These are phyloP conservation scores for Enteromius viviparus DNA, from an alignment of 2,797 vertebrate genomes.

Conservation along the genomic window DNA sequence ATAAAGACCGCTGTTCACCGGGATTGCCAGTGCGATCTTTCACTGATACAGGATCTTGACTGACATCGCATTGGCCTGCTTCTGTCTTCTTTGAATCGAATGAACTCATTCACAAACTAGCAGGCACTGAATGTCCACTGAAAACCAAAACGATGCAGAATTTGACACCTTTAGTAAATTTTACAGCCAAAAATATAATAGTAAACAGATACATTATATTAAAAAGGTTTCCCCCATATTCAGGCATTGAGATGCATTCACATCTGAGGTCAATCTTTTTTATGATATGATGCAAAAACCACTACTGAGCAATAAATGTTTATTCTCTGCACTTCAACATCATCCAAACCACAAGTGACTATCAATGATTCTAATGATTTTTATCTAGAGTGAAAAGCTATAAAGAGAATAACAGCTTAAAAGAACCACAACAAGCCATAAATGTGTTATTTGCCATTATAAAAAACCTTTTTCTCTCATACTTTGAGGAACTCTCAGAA, in stretches of 20 bases:
- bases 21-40: slow-evolving; percentile 3
- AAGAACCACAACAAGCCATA: not conserved
- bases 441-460: not conserved
- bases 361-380: not conserved
- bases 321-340: slow-evolving; percentile 9
- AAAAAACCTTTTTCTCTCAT: not conserved
- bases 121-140: not conserved
- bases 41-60: slow-evolving; percentile 30
- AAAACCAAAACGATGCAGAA: not conserved
- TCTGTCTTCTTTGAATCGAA: slow-evolving; percentile 14
- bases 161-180: not conserved
- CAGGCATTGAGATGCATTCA: slow-evolving; percentile 31
- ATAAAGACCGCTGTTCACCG: slow-evolving; percentile 18
- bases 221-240: not conserved
- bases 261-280: slow-evolving; percentile 31
- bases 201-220: not conserved
- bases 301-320: slow-evolving; percentile 29
- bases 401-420: not conserved
- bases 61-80: not conserved
- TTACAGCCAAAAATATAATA: not conserved
- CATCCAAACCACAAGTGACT: slow-evolving; percentile 27
- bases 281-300: slow-evolving; percentile 47
- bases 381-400: not conserved
- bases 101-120: not conserved
- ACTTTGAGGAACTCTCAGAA: not conserved